Evolutionary conservation across 2,113 vertebrate genomes (phyloP), one percentile per base, ranked within the genome.

Genomic region (Datnioides undecimradiatus): DNA sequence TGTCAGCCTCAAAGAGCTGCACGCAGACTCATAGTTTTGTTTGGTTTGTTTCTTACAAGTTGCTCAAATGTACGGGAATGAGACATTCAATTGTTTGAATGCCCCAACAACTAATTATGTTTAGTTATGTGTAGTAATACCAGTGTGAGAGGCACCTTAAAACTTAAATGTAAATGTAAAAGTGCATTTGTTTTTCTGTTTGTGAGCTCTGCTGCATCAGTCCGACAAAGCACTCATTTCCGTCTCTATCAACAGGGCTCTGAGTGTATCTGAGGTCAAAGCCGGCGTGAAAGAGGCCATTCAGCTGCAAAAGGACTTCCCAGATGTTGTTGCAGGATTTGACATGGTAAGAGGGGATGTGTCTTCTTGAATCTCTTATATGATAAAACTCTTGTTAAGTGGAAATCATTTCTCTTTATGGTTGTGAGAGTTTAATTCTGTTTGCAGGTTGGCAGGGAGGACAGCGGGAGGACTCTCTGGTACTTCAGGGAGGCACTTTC

Each of bases 371-470:
- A 23, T n/a, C n/a, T n/a, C 12, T 1, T 40, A 4, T 40, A 46
- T 2, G 3, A 33, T 55, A 17, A n/a, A 19, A 13, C 21, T 17
- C 23, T 48, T 36, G 31, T 16, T 14, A 4, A 27, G 16, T 43
- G 1, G 13, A 17, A 34, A 57, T 79, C 0, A 31, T 13, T 51
- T 41, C 1, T 45, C 14, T 9, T 14, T 33, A 45, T 33, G 14
- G 34, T 11, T 27, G 5, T 41, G 21, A 19, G 1, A 8, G 21
- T 41, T 45, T 51, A 27, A 48, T 33, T 11, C 9, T 14, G 1
- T 73, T 67, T 76, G 8, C 74, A 99, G 97, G 97, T 99, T 57
- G 98, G 98, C 7, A 85, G 93, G 70, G 98, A 99, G 90, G 97
- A 97, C 67, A 87, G 82, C 1, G 97, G 97, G 8, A 79, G 92